A percentile compares a stretch with the other conserved stretches of the same genome.
phyloP scores from a whole-genome alignment of 2,113 vertebrate genomes.

The Chrysochloris asiatica region DNA sequence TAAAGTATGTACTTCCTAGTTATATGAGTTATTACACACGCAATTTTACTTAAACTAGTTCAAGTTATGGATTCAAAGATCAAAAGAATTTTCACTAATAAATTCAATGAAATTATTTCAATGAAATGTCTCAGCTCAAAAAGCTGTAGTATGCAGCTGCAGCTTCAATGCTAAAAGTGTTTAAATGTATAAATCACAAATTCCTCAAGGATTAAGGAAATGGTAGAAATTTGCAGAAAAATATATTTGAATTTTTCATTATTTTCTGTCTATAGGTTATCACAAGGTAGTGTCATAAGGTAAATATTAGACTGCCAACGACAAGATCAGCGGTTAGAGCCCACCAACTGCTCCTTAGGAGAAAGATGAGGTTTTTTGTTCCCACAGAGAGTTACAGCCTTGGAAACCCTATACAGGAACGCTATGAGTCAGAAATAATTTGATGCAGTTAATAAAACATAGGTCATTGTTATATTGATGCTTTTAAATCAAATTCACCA shows the following conservation, averaged over 20 bases:
- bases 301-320: too few species aligned
- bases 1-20: neutral
- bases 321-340: too few species aligned
- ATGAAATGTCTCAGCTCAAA: neutral
- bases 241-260: neutral
- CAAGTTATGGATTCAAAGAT: neutral
- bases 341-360: too few species aligned
- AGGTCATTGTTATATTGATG: neutral
- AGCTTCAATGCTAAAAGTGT: neutral
- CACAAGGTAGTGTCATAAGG: too few species aligned
- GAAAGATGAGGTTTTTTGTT: too few species aligned
- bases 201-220: neutral
- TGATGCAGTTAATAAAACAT: too few species aligned
- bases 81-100: neutral
- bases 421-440: too few species aligned
- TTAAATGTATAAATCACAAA: neutral
- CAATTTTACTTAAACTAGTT: neutral
- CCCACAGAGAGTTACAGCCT: too few species aligned
- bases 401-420: too few species aligned
- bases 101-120: neutral
- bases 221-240: neutral
- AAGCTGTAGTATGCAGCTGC: neutral
- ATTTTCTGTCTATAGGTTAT: neutral
- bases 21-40: neutral
- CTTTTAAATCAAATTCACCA: neutral